Percentiles rank a stretch among this genome's conserved stretches.
Evolutionary conservation across 2,888 invertebrate genomes (phyloP).

Genomic region (Apodemia duryi): DNA sequence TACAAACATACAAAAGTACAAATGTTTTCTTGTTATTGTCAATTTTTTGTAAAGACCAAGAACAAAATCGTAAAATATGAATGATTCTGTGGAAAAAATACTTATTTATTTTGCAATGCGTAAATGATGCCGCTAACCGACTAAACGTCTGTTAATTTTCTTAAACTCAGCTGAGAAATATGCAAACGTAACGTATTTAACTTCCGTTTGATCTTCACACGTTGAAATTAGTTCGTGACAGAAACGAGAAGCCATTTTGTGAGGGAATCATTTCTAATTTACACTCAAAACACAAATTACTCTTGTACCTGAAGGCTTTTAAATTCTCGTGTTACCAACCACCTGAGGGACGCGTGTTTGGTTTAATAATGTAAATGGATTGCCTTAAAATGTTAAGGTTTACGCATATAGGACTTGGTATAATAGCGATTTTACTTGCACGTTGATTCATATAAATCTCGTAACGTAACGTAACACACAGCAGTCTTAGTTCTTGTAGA

Average conservation of each 20-base stretch:
- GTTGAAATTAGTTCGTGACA: conserved; percentile 2
- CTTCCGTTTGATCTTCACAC: conserved; percentile 5
- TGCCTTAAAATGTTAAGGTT: neutral
- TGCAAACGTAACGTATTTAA: conserved; percentile 2
- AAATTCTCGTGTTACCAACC: conserved; percentile 17
- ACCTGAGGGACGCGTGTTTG: conserved; percentile 15
- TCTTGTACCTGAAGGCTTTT: conserved; percentile 15
- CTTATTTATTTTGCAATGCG: no score
- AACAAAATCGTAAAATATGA: no score
- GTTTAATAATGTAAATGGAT: conserved; percentile 13
- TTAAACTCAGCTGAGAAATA: conserved; percentile 4
- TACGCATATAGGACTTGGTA: neutral
- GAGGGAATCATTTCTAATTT: conserved; percentile 25
- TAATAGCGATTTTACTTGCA: no score
- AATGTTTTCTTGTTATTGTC: no score
- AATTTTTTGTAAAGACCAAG: no score
- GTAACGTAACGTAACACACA: no score
- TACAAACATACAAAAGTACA: no score
- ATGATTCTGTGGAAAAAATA: no score
- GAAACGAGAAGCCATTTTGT: conserved; percentile 18
- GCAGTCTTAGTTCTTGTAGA: no score
- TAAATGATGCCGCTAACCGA: neutral
- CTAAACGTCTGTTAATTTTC: conserved; percentile 1
- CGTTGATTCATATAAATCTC: no score
- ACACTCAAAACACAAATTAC: conserved; percentile 29